phyloP scores from a whole-genome alignment of 2,113 vertebrate genomes.

The Opisthocomus hoazin region DNA sequence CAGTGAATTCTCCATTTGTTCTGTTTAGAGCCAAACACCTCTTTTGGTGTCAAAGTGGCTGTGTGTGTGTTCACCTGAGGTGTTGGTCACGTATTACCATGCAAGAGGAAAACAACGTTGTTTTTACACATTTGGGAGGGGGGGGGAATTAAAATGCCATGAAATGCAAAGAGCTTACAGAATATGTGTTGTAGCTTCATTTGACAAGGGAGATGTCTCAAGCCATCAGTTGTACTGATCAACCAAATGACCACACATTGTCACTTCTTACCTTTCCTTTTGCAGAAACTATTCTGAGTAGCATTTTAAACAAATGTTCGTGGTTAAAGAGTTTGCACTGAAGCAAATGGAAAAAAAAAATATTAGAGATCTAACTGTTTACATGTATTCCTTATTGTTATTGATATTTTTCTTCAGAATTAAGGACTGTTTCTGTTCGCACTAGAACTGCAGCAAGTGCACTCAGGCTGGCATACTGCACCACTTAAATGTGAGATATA shows the following conservation, averaged over 20 bases:
- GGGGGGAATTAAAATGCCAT: conserved; percentile 42
- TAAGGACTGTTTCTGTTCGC: background rate
- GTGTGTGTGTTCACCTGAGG: background rate
- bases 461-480: background rate
- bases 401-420: background rate
- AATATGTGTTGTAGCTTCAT: conserved; percentile 31
- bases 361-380: no score
- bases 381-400: background rate
- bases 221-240: conserved; percentile 27
- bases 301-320: background rate
- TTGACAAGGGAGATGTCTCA: conserved; percentile 62
- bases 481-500: background rate
- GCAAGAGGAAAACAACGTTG: conserved; percentile 11
- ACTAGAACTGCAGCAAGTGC: background rate
- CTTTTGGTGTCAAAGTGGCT: background rate
- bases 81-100: background rate
- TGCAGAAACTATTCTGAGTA: conserved; percentile 2
- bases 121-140: background rate
- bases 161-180: conserved; percentile 49
- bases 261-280: background rate
- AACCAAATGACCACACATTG: background rate
- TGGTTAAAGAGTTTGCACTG: background rate
- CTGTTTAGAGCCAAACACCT: background rate
- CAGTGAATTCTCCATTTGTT: background rate
- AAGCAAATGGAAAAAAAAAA: background rate